Evolutionary conservation across 2,888 invertebrate genomes (phyloP).

Genomic region (Cryptophagus acutangulus): DNA sequence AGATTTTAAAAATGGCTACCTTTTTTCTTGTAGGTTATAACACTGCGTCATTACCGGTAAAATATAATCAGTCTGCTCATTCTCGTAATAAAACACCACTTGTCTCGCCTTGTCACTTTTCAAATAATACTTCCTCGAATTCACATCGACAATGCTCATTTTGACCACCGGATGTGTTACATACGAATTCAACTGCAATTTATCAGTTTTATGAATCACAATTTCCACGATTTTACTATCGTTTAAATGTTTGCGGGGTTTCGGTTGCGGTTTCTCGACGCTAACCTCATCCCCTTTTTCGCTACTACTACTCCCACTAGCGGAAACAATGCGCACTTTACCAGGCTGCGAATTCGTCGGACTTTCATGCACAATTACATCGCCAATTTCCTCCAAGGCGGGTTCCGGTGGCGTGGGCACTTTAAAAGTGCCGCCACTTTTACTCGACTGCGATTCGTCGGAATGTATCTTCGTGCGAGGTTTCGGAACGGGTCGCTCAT

Average conservation of each 20-base stretch:
- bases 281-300: no score
- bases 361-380: slow-evolving; percentile 28
- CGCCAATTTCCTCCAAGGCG: slow-evolving; percentile 22
- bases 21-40: slow-evolving; percentile 55
- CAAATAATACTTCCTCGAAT: slow-evolving; percentile 53
- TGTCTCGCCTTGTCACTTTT: slow-evolving; percentile 48
- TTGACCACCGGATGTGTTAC: slow-evolving; percentile 60
- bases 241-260: no score
- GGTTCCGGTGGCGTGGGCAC: slow-evolving; percentile 1
- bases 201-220: slow-evolving; percentile 55
- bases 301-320: no score
- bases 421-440: slow-evolving; percentile 12
- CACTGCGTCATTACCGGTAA: slow-evolving; percentile 58
- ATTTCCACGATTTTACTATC: slow-evolving; percentile 52
- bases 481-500: slow-evolving; percentile 34
- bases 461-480: slow-evolving; percentile 33
- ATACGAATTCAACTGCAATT: slow-evolving; percentile 54
- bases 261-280: no score
- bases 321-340: no score
- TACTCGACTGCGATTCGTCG: slow-evolving; percentile 6
- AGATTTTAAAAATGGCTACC: slow-evolving; percentile 38
- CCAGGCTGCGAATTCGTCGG: slow-evolving; percentile 15
- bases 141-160: slow-evolving; percentile 56
- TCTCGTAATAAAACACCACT: slow-evolving; percentile 51
- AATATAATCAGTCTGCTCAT: slow-evolving; percentile 47